Evolutionary conservation across 2,113 vertebrate genomes (phyloP).

Genomic region (Microcebus lehilahytsara): DNA sequence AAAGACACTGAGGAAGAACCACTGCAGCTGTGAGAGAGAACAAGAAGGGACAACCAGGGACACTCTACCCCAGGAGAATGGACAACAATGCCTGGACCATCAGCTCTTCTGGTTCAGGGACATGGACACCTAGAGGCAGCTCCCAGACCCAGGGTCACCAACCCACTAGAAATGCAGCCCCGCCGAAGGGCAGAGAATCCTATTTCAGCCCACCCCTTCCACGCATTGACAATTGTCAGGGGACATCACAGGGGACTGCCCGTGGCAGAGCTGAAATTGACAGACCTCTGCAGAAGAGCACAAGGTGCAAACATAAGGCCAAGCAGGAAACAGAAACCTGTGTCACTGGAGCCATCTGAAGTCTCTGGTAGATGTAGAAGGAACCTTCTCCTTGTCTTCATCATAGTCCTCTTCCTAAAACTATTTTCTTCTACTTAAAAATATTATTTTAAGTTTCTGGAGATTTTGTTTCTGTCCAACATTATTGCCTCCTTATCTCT

Average conservation of each 20-base stretch:
- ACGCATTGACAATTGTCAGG: neutral
- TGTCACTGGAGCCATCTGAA: neutral
- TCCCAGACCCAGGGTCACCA: accelerated
- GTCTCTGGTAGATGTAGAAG: neutral
- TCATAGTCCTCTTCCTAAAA: no score
- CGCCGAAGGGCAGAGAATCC: no score
- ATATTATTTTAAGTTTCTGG: no score
- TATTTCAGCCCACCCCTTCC: neutral
- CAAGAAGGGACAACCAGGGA: neutral
- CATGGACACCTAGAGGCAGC: accelerated
- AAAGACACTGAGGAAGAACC: neutral
- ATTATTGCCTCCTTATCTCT: no score
- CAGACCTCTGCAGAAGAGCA: no score
- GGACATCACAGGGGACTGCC: neutral
- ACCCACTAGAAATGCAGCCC: neutral
- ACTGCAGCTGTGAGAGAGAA: neutral
- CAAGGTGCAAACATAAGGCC: no score
- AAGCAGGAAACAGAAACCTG: neutral
- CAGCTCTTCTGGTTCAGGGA: accelerated
- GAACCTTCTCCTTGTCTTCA: no score
- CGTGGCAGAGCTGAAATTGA: neutral
- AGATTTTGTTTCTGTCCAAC: no score
- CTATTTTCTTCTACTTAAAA: neutral
- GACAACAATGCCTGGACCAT: neutral
- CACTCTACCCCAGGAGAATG: neutral